These are phyloP conservation scores for Antheraea assamensis DNA, from an alignment of 2,888 invertebrate genomes.

Conservation along the genomic window DNA sequence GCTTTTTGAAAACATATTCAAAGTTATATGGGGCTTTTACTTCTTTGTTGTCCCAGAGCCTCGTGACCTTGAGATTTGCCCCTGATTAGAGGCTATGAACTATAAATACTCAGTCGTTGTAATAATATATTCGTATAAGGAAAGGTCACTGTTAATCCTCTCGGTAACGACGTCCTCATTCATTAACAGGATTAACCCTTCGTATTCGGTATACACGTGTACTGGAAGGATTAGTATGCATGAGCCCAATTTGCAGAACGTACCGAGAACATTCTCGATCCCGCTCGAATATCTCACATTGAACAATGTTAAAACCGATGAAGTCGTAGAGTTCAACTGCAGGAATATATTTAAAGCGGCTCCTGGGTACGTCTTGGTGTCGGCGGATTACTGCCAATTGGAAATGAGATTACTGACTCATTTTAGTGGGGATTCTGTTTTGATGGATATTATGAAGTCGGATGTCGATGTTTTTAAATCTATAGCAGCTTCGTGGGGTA, in stretches of 20 bases:
- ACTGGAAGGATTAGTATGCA: constrained; percentile 95
- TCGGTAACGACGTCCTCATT: neutral
- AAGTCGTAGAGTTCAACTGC: constrained; percentile 82
- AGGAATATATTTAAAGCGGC: constrained; percentile 86
- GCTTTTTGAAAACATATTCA: neutral
- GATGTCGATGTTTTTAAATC: constrained; percentile 91
- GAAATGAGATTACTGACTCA: constrained; percentile 97
- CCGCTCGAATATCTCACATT: constrained; percentile 56
- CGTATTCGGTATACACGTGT: constrained; percentile 85
- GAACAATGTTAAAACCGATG: constrained; percentile 41
- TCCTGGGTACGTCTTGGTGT: constrained; percentile 85
- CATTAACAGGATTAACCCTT: constrained; percentile 83
- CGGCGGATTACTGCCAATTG: constrained; percentile 98
- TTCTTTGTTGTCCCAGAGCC: no score
- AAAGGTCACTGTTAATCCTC: neutral
- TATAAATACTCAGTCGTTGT: neutral
- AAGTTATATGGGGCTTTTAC: no score
- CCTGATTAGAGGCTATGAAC: neutral
- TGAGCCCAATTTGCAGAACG: constrained; percentile 96
- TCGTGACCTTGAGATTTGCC: neutral
- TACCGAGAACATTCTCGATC: constrained; percentile 92
- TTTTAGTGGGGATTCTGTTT: constrained; percentile 88
- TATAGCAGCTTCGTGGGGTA: constrained; percentile 93
- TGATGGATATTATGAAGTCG: constrained; percentile 85
- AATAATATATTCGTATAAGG: neutral